Evolutionary conservation across 2,888 invertebrate genomes (phyloP).

Genomic region (Leptopilina drosophilae): DNA sequence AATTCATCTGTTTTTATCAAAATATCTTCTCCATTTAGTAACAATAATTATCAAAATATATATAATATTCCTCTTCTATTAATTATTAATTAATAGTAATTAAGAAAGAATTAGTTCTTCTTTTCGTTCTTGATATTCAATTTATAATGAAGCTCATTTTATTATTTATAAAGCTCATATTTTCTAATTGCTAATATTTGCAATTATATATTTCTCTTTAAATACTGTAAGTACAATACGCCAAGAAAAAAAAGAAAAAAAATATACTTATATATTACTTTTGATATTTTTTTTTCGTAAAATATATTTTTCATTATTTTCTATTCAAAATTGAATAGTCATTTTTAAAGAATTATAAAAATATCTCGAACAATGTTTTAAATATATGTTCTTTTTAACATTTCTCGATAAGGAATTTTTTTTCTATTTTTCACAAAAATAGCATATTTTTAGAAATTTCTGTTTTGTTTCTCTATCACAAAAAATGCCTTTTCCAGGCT

Average conservation of each 20-base stretch:
- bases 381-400: neutral
- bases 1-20: neutral
- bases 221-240: slow-evolving; percentile 30
- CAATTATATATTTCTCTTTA: neutral
- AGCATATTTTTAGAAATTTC: neutral
- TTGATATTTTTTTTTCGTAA: slow-evolving; percentile 9
- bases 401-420: neutral
- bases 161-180: neutral
- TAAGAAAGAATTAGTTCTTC: neutral
- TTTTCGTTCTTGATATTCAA: neutral
- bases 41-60: neutral
- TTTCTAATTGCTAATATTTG: neutral
- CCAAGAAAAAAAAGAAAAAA: neutral
- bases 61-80: no score
- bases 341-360: slow-evolving; percentile 19
- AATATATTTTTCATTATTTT: neutral
- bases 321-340: slow-evolving; percentile 7
- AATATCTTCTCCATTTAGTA: neutral
- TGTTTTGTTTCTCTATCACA: slow-evolving; percentile 8
- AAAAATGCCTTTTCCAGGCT: neutral
- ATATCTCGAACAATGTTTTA: neutral
- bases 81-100: neutral
- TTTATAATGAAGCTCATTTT: neutral
- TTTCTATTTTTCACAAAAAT: neutral
- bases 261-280: slow-evolving; percentile 2